These are phyloP conservation scores for Heliconius ismenius DNA, from an alignment of 2,888 invertebrate species.

Conservation along the genomic window DNA sequence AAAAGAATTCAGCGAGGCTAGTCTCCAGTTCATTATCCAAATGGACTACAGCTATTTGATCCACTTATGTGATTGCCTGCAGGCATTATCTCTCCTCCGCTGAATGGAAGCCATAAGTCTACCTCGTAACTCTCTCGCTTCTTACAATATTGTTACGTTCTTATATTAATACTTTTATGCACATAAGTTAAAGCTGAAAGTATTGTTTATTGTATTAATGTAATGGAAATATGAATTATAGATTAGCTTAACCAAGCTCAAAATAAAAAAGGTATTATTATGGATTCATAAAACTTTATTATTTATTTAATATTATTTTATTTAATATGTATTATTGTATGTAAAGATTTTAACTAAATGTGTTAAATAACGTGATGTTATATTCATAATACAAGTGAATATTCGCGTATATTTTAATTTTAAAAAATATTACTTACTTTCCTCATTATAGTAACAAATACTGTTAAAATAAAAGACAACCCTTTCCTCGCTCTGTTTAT, in stretches of 20 bases:
- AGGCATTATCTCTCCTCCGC: conserved; percentile 78
- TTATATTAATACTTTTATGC: conserved; percentile 60
- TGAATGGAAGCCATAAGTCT: conserved; percentile 80
- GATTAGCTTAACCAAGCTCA: not conserved
- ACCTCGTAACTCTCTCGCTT: conserved; percentile 75
- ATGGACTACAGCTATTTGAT: conserved; percentile 82
- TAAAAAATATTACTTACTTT: not conserved
- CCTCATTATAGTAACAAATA: not conserved
- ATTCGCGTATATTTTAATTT: no score
- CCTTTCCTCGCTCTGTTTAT: no score
- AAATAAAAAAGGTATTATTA: no score
- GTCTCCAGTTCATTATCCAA: conserved; percentile 81
- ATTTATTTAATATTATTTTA: no score
- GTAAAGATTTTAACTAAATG: no score
- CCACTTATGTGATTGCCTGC: conserved; percentile 82
- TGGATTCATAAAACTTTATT: no score
- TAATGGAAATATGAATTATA: conserved; percentile 1
- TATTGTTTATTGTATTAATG: conserved; percentile 19
- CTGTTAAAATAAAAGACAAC: not conserved
- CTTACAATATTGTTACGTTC: conserved; percentile 71
- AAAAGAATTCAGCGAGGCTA: conserved; percentile 61
- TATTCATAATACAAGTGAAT: no score
- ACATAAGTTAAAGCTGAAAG: conserved; percentile 50
- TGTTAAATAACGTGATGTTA: no score
- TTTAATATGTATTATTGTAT: no score